Conservation (phyloP, 1,140 invertebrate species). For the Dinoponera quadriceps region DNA sequence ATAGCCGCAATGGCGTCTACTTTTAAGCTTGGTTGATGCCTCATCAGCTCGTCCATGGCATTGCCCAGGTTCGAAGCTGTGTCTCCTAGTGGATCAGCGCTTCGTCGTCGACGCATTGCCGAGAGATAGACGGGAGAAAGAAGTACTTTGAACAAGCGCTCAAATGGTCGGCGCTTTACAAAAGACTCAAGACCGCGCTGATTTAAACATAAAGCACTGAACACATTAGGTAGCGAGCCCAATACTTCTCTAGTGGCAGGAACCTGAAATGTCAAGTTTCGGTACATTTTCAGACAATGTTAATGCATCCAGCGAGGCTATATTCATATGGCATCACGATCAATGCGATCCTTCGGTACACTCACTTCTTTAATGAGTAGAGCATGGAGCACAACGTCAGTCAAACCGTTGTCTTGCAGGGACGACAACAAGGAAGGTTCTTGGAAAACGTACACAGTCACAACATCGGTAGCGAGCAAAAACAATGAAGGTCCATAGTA, state of each 20-base stretch:
- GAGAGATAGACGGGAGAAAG: conserved; percentile 94
- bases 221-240: conserved; percentile 95
- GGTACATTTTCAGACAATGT: not conserved
- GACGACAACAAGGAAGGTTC: conserved; percentile 95
- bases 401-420: conserved; percentile 95
- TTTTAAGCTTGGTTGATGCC: conserved; percentile 95
- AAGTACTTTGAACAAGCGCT: conserved; percentile 93
- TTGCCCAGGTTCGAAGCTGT: conserved; percentile 96
- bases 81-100: conserved; percentile 93
- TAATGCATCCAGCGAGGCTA: not conserved
- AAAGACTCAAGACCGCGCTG: conserved; percentile 93
- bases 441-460: conserved; percentile 97
- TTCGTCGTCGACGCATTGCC: conserved; percentile 93
- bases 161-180: conserved; percentile 93
- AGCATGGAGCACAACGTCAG: conserved; percentile 95
- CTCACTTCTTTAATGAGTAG: conserved; percentile 94
- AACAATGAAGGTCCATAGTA: conserved; percentile 97
- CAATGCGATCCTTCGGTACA: not conserved
- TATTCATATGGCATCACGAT: no score
- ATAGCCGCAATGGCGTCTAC: conserved; percentile 93
- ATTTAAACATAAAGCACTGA: conserved; percentile 96
- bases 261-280: conserved; percentile 84
- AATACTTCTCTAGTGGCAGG: conserved; percentile 96
- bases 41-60: conserved; percentile 97
- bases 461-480: conserved; percentile 95